phyloP scores from a whole-genome alignment of 1,140 invertebrate species.

The Tetramorium simillimum region DNA sequence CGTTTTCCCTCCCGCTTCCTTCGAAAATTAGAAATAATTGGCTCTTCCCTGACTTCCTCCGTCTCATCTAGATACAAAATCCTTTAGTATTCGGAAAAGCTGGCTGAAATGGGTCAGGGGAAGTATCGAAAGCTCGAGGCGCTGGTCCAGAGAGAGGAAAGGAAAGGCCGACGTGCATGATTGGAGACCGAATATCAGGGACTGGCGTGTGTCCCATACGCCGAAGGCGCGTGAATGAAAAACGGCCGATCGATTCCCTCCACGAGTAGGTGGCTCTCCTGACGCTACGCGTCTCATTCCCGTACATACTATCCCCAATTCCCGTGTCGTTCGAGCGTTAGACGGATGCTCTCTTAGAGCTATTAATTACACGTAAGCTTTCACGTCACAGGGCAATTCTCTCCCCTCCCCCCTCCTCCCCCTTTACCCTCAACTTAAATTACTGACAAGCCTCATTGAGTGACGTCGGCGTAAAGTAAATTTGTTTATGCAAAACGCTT shows the following conservation, averaged over 20 bases:
- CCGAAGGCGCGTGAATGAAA: conserved; percentile 79
- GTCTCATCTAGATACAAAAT: not conserved
- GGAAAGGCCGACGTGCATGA: conserved; percentile 21
- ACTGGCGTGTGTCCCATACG: not conserved
- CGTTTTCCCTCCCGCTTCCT: not conserved
- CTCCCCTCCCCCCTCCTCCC: too few species aligned
- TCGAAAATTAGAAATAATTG: not conserved
- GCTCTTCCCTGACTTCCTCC: not conserved
- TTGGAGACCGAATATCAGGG: conserved; percentile 18
- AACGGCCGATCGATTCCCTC: conserved; percentile 77
- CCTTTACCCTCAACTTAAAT: not conserved
- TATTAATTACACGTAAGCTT: conserved; percentile 64
- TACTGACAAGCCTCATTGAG: not conserved
- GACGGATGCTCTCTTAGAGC: conserved; percentile 35
- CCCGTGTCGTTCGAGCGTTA: conserved; percentile 41
- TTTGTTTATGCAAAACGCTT: conserved; percentile 31
- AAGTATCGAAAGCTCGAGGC: conserved; percentile 19
- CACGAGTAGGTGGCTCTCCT: conserved; percentile 62
- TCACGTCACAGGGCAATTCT: not conserved
- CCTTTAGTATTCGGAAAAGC: not conserved
- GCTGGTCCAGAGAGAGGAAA: not conserved
- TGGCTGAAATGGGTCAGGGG: not conserved
- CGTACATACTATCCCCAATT: conserved; percentile 62
- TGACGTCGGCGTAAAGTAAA: not conserved
- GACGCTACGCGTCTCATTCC: conserved; percentile 61